Evolutionary conservation across 2,888 invertebrate genomes (phyloP), one percentile per base, ranked within the genome.

Genomic region (Idaea straminata): DNA sequence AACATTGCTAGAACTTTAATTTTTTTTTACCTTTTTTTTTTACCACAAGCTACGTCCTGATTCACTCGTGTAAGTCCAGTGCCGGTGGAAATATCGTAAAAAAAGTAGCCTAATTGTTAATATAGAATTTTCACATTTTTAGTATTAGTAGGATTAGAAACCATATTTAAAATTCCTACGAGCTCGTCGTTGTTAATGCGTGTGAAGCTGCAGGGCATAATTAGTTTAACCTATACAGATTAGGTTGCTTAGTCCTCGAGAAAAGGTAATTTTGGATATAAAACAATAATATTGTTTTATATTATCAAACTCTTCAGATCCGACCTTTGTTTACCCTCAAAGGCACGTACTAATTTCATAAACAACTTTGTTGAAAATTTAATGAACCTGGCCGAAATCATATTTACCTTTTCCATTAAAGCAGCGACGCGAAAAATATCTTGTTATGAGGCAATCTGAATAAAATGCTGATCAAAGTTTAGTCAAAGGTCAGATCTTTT

Each of bases 381-480:
- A 47, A 47, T 10, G 47, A 47, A 47, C 47, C 47, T 47, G 6
- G 13, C 47, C 47, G 47, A 47, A 47, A 10, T 47, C 10, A 47
- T 47, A 47, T 47, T 47, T 47, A 47, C 7, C 47, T 47, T 47
- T 47, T 47, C 13, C 47, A 47, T 47, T 47, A 47, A 47, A 10
- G 10, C 47, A 47, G 47, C 47, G 47, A 47, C 47, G 47, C 47
- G 47, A 47, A 47, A 47, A 10, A 47, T 7, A 47, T 47, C 47
- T 47, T 10, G 47, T 47, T 47, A 47, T 47, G 47, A 47, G 47
- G 47, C 47, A 47, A 47, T 47, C 47, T 61, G 58, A 64, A 35
- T 25, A 63, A 65, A 69, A 57, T 35, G 62, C 64, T 35, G 57
- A 68, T 64, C 59, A 64, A 69, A 70, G 63, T 65, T 47, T 59